Conservation (phyloP, 2,888 invertebrate genomes). For the Adela reaumurella region DNA sequence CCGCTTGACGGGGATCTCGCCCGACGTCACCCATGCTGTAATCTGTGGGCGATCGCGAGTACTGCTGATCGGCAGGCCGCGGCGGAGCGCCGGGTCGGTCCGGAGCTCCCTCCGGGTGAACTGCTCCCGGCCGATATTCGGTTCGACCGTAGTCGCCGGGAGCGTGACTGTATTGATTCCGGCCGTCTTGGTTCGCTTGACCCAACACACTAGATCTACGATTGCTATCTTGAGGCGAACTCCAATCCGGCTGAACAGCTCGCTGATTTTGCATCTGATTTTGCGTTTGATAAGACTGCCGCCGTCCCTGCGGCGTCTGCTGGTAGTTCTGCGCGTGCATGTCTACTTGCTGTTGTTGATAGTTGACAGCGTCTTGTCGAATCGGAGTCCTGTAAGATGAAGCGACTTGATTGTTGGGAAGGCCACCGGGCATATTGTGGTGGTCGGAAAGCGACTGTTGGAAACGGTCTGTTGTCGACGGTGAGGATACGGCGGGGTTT, state of each 20-base stretch:
- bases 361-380: conserved; percentile 28
- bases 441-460: neutral
- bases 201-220: conserved; percentile 40
- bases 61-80: conserved; percentile 20
- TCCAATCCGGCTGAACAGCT: conserved; percentile 35
- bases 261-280: conserved; percentile 31
- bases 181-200: conserved; percentile 29
- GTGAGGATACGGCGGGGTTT: neutral
- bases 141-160: conserved; percentile 24
- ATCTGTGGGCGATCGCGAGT: conserved; percentile 37
- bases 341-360: conserved; percentile 18
- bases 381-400: conserved; percentile 23
- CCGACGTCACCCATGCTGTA: conserved; percentile 19
- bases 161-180: neutral
- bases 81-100: conserved; percentile 19
- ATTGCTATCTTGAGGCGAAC: conserved; percentile 23
- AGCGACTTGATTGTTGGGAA: conserved; percentile 17
- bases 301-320: conserved; percentile 32
- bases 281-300: conserved; percentile 26
- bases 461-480: neutral
- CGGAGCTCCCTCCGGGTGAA: conserved; percentile 33
- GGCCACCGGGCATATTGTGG: neutral
- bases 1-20: conserved; percentile 37
- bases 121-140: conserved; percentile 37
- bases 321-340: conserved; percentile 27